Evolutionary conservation across 2,113 vertebrate genomes (phyloP).

Genomic region (Muntiacus reevesi): DNA sequence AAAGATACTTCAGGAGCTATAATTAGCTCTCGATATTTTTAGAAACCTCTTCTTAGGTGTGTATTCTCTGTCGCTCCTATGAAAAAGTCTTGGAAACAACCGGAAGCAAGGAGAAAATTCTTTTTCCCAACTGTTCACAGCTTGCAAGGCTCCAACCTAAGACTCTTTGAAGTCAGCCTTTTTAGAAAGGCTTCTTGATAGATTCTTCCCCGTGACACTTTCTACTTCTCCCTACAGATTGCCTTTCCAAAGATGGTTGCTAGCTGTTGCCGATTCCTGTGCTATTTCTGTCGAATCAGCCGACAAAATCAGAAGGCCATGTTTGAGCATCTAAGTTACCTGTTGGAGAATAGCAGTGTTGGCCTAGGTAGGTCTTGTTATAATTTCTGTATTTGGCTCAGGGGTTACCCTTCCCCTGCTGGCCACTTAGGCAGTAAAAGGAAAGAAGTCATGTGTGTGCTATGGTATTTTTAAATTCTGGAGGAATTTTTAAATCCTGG

Average conservation of each 20-base stretch:
- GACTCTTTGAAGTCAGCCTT: not conserved
- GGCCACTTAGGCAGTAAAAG: not conserved
- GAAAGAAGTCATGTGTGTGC: not conserved
- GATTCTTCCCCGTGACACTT: conserved; percentile 50
- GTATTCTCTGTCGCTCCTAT: not conserved
- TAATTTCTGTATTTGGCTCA: not conserved
- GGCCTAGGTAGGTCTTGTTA: conserved; percentile 87
- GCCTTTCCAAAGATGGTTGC: conserved; percentile 99
- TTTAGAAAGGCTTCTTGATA: not conserved
- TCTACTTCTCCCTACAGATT: conserved; percentile 84
- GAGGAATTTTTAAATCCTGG: no score
- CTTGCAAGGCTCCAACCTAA: not conserved
- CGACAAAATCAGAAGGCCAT: conserved; percentile 99
- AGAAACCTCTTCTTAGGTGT: not conserved
- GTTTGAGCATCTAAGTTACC: conserved; percentile 98
- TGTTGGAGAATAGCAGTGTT: conserved; percentile 97
- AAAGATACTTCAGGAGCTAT: not conserved
- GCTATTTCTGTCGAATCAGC: conserved; percentile 99
- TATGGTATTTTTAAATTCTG: not conserved
- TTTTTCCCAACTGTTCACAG: conserved; percentile 25
- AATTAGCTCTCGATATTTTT: not conserved
- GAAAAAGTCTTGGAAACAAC: not conserved
- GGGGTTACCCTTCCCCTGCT: not conserved
- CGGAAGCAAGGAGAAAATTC: not conserved
- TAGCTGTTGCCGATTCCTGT: conserved; percentile 98